Base-by-base conservation (phyloP, 2,797 vertebrate genomes). In the Bradypodion ventrale region DNA sequence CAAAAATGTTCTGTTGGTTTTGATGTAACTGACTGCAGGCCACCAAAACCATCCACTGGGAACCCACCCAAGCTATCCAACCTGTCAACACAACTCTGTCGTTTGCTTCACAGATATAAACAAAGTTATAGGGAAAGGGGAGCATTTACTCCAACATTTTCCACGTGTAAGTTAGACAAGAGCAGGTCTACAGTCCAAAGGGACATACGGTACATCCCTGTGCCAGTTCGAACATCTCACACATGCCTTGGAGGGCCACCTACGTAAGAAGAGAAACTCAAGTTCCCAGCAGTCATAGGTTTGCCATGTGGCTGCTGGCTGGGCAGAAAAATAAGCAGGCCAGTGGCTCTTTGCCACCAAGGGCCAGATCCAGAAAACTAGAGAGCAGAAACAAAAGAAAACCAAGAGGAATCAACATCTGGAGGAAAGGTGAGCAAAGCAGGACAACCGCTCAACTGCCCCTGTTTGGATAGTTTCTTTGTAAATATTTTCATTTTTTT, bases 251-350 rank as follows among this genome's bases (percentile, higher is more conserved):
- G n/a, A 80, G n/a, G 40, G 37, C 32, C 52, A 25, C 37, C 56
- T 59, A 7, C 63, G 80, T 1, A 12, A 75, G 37, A 80, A 66
- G 40, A 40, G 1, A 56, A 80, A 72, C 35, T 49, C 32, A 35
- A 62, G 32, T 56, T 80, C 73, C 86, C 74, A n/a, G 60, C 78
- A 77, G 52, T 75, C 85, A 75, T 63, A 66, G 69, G 32, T 27
- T 4, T 42, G 44, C 75, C 74, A 83, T 82, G 75, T 21, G 16
- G 23, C 52, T 21, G 29, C 13, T 2, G 73, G 21, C 13, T 2
- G 73, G 21, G 35, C 27, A 65, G 78, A 65, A 80, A 75, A 35
- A 35, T 9, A 40, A 72, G 35, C 63, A 44, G n/a, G 60, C 74
- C 44, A 60, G 25, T 35, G 60, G 63, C 79, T 81, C 42, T 19